phyloP scores from a whole-genome alignment of 2,888 invertebrate species.

The Tiliacea citrago region DNA sequence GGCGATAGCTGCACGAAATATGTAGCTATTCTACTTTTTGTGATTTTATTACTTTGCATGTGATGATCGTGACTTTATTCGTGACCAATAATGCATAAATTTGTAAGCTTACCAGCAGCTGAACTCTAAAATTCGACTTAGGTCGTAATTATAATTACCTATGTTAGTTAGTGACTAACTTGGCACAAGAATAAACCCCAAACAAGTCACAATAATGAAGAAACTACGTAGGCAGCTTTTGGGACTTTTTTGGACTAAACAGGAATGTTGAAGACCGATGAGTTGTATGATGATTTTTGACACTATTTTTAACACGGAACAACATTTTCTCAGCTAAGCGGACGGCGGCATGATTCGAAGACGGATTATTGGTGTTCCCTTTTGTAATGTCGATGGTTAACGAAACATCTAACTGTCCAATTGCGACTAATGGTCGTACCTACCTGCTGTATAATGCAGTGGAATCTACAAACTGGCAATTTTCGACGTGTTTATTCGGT shows the following conservation, averaged over 20 bases:
- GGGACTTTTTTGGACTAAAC: background rate
- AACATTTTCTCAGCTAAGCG: conserved; percentile 43
- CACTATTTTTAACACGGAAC: conserved; percentile 2
- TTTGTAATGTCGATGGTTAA: conserved; percentile 46
- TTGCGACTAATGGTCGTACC: background rate
- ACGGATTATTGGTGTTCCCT: conserved; percentile 58
- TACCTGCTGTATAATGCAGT: conserved; percentile 5
- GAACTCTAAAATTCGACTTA: background rate
- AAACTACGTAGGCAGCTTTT: background rate
- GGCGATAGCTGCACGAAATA: background rate
- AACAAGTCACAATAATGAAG: background rate
- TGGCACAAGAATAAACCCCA: background rate
- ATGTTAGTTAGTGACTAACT: background rate
- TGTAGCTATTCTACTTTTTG: no score
- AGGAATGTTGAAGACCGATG: background rate
- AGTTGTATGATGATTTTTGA: background rate
- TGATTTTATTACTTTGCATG: no score
- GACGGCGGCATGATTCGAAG: conserved; percentile 61
- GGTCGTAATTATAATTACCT: background rate
- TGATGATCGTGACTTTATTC: background rate
- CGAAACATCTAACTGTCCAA: conserved; percentile 15
- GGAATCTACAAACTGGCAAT: conserved; percentile 25
- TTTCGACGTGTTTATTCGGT: background rate
- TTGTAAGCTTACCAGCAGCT: background rate
- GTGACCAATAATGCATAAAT: background rate